phyloP scores from a whole-genome alignment of 37 sponge, comb jelly and placozoan species.

The Beroe forskalii region DNA sequence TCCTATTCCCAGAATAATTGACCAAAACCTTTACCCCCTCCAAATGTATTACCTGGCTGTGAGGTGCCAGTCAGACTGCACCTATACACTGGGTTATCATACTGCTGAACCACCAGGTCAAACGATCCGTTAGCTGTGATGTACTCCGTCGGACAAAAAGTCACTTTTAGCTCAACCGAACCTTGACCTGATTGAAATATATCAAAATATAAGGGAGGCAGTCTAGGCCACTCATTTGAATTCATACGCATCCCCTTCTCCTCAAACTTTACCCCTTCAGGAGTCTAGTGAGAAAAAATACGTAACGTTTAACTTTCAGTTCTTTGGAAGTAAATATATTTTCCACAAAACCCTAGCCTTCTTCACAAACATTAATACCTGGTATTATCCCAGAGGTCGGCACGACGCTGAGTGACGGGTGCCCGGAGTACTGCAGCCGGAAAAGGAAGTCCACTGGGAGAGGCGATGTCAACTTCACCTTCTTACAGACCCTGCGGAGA shows the following conservation, averaged over 20 bases:
- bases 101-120: slow-evolving; percentile 44
- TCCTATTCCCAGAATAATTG: too few species aligned
- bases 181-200: slow-evolving; percentile 70
- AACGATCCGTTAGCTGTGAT: slow-evolving; percentile 71
- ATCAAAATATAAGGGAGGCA: too few species aligned
- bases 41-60: too few species aligned
- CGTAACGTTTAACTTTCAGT: too few species aligned
- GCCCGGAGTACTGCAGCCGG: slow-evolving; percentile 36
- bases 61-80: slow-evolving; percentile 2
- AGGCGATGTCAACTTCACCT: slow-evolving; percentile 36
- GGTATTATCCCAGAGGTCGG: slow-evolving; percentile 56
- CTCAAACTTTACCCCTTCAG: too few species aligned
- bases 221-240: too few species aligned
- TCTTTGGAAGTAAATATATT: too few species aligned
- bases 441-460: slow-evolving; percentile 59
- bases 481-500: slow-evolving; percentile 57
- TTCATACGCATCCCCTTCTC: too few species aligned
- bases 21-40: too few species aligned
- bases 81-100: slow-evolving; percentile 52
- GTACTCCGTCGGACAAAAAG: slow-evolving; percentile 79
- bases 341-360: too few species aligned
- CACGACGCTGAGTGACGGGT: neutral
- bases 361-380: too few species aligned
- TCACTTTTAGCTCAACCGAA: slow-evolving; percentile 68
- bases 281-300: too few species aligned